These are phyloP conservation scores for Acanthopagrus latus DNA, from an alignment of 2,797 vertebrate genomes.

Conservation along the genomic window DNA sequence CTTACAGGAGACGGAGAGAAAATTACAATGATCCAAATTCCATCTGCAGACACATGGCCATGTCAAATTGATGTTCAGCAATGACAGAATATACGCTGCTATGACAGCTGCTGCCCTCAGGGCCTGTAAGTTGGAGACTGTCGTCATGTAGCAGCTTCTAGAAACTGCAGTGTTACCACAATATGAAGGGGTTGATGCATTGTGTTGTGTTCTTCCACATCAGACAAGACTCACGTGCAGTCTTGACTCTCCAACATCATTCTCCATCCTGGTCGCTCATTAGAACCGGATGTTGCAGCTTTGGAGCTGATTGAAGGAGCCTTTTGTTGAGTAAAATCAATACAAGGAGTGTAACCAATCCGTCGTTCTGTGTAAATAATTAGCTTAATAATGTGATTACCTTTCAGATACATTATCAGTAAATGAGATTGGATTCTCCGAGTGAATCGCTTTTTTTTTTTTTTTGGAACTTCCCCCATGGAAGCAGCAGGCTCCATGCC, in stretches of 20 bases:
- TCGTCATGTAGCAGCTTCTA: neutral
- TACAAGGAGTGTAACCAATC: neutral
- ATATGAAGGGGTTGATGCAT: no score
- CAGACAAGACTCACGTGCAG: neutral
- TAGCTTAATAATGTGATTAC: neutral
- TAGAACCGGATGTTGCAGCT: no score
- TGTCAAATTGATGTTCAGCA: conserved; percentile 61
- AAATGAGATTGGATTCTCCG: neutral
- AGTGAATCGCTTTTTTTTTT: neutral
- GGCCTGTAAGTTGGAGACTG: conserved; percentile 28
- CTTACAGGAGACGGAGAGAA: conserved; percentile 2
- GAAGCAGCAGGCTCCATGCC: neutral
- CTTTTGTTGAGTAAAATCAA: no score
- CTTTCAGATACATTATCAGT: neutral
- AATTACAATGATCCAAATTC: conserved; percentile 44
- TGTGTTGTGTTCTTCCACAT: conserved; percentile 10
- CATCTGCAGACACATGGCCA: conserved; percentile 38
- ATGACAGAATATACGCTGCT: conserved; percentile 54
- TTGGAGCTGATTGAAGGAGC: no score
- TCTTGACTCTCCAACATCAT: neutral
- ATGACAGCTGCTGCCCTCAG: conserved; percentile 57
- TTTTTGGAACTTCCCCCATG: neutral
- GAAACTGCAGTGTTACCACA: no score
- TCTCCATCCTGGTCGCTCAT: neutral
- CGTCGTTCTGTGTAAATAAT: neutral